Evolutionary conservation across 2,113 vertebrate species (phyloP).

Genomic region (Gobiocypris rarus): DNA sequence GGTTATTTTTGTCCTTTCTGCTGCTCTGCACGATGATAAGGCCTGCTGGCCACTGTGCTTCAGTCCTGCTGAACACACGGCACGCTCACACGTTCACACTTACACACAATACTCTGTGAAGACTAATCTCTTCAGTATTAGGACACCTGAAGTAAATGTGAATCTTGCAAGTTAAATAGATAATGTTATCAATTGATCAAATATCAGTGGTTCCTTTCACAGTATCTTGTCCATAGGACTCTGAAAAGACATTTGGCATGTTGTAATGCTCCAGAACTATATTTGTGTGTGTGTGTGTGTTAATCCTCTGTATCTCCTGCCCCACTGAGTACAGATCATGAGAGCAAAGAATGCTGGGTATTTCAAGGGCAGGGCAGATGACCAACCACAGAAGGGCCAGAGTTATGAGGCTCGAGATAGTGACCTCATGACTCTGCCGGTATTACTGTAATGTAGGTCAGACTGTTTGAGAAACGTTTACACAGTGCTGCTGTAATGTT

Average conservation of each 20-base stretch:
- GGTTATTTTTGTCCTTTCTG: constrained; percentile 29
- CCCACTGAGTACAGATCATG: constrained; percentile 22
- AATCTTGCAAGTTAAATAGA: background rate
- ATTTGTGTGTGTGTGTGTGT: background rate
- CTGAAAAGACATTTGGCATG: background rate
- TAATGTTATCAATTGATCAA: background rate
- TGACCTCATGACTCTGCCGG: constrained; percentile 69
- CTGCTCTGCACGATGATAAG: constrained; percentile 10
- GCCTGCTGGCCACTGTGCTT: background rate
- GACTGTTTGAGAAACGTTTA: background rate
- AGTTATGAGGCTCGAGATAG: constrained; percentile 39
- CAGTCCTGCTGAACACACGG: constrained; percentile 10
- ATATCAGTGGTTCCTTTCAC: background rate
- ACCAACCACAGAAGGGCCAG: constrained; percentile 57
- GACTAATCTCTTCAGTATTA: background rate
- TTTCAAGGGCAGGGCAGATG: constrained; percentile 38
- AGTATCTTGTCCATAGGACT: background rate
- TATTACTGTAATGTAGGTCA: constrained; percentile 57
- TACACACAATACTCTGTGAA: background rate
- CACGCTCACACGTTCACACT: background rate
- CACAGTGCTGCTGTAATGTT: constrained; percentile 22
- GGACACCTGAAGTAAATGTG: too few species aligned
- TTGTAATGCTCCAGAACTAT: constrained; percentile 14
- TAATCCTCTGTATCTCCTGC: constrained; percentile 12
- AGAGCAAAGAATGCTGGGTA: constrained; percentile 55